phyloP scores from a whole-genome alignment of 2,888 invertebrate genomes.

The Netelia fuscicornis region DNA sequence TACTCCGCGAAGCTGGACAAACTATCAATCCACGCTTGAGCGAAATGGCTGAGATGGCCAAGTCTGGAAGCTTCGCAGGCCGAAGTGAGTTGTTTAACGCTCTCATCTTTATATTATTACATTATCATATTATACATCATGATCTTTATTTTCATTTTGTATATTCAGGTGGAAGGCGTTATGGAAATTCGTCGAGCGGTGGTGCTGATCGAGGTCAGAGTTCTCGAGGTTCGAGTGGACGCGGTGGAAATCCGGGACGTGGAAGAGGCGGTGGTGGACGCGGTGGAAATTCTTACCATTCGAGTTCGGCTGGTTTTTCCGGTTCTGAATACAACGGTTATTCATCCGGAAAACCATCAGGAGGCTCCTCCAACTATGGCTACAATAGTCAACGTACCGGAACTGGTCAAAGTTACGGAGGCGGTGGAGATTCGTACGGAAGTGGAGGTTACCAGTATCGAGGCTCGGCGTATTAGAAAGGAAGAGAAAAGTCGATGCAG shows the following conservation, averaged over 20 bases:
- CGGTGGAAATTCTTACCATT: conserved; percentile 75
- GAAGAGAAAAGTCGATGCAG: conserved; percentile 37
- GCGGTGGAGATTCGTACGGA: conserved; percentile 74
- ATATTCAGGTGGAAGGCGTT: conserved; percentile 75
- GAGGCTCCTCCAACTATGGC: conserved; percentile 75
- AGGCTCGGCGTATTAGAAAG: conserved; percentile 74
- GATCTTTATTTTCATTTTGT: background rate
- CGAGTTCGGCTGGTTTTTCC: conserved; percentile 73
- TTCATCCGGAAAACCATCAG: conserved; percentile 73
- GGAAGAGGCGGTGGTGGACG: conserved; percentile 72
- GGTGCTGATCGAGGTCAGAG: conserved; percentile 65
- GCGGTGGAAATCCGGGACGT: conserved; percentile 71
- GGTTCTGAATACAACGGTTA: conserved; percentile 76
- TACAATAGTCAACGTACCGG: conserved; percentile 76
- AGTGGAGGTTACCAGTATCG: conserved; percentile 77
- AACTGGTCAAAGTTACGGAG: conserved; percentile 74
- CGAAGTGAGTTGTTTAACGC: conserved; percentile 74
- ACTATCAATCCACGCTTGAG: conserved; percentile 94
- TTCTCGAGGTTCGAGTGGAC: conserved; percentile 58
- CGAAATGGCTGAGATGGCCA: conserved; percentile 88
- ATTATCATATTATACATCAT: too few species aligned
- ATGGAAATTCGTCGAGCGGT: conserved; percentile 68
- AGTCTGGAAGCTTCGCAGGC: conserved; percentile 78
- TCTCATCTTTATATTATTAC: background rate
- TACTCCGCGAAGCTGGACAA: conserved; percentile 95